These are phyloP conservation scores for Dryomyza anilis DNA, from an alignment of 2,888 invertebrate species.

Conservation along the genomic window DNA sequence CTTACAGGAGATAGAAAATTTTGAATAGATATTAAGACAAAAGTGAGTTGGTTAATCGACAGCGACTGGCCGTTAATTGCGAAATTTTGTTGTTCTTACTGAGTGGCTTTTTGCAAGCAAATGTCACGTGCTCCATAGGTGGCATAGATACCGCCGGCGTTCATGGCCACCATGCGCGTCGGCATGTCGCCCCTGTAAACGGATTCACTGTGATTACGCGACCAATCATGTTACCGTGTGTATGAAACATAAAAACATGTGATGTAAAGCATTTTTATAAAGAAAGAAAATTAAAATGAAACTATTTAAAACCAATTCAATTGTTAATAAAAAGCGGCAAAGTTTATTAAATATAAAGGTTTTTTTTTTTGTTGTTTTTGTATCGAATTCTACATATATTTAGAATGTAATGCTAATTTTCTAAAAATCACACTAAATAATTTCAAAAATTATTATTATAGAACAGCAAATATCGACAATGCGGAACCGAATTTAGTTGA, in stretches of 20 bases:
- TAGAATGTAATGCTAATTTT: too few relatives aligned
- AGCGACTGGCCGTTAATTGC: too few relatives aligned
- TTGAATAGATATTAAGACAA: constrained; percentile 4
- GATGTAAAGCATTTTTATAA: constrained; percentile 21
- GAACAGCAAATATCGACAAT: too few relatives aligned
- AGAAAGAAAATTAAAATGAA: constrained; percentile 22
- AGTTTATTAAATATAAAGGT: too few relatives aligned
- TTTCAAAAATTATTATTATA: too few relatives aligned
- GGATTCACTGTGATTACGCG: constrained; percentile 50
- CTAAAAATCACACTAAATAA: too few relatives aligned
- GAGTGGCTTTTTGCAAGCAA: constrained; percentile 44
- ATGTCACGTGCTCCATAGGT: constrained; percentile 42
- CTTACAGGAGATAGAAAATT: neutral
- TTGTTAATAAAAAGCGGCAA: constrained; percentile 5
- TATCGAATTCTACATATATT: too few relatives aligned
- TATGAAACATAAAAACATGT: constrained; percentile 7
- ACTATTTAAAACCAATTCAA: neutral
- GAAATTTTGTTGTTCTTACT: constrained; percentile 49
- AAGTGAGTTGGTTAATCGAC: too few relatives aligned
- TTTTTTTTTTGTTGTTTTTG: too few relatives aligned
- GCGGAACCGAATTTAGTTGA: too few relatives aligned
- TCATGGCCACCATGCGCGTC: constrained; percentile 40
- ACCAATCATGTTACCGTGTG: constrained; percentile 5
- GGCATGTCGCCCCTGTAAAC: constrained; percentile 59
- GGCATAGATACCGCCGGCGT: constrained; percentile 38